A percentile compares a stretch with the other conserved stretches of the same genome.
These are phyloP conservation scores for Canis aureus DNA, from an alignment of 2,113 vertebrate species.

Conservation along the genomic window DNA sequence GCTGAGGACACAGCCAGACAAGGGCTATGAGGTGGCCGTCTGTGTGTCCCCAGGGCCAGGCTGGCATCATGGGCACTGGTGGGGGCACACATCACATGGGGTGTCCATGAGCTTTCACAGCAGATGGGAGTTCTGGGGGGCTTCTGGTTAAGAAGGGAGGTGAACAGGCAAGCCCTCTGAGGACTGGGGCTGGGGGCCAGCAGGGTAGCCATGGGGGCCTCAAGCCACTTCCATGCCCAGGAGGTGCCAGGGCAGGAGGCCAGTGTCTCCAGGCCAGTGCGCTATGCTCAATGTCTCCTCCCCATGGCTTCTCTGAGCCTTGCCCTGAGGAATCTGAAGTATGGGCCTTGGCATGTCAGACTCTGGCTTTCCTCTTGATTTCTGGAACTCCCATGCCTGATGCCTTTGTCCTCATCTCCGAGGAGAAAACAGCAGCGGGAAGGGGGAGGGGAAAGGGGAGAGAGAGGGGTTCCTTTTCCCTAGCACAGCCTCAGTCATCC, in stretches of 20 bases:
- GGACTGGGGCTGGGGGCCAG: background rate
- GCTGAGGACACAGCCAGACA: background rate
- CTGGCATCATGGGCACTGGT: background rate
- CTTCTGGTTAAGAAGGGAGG: background rate
- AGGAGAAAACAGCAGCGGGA: background rate
- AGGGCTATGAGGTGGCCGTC: background rate
- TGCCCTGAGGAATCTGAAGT: background rate
- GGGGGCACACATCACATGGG: background rate
- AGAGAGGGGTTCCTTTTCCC: background rate
- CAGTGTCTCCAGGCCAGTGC: background rate
- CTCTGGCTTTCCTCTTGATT: background rate
- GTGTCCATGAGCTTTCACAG: background rate
- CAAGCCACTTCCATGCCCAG: background rate
- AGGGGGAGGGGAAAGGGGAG: background rate
- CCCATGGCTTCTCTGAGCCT: background rate
- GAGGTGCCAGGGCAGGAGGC: no score
- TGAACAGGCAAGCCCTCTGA: background rate
- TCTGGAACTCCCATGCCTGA: background rate
- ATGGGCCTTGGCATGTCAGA: background rate
- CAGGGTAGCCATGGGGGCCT: background rate
- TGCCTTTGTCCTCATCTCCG: background rate
- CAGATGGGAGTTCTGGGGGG: background rate
- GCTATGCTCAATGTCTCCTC: background rate
- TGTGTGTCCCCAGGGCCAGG: background rate
- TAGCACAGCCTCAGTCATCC: background rate